Evolutionary conservation across 2,113 vertebrate genomes (phyloP).

Genomic region (Carlito syrichta): DNA sequence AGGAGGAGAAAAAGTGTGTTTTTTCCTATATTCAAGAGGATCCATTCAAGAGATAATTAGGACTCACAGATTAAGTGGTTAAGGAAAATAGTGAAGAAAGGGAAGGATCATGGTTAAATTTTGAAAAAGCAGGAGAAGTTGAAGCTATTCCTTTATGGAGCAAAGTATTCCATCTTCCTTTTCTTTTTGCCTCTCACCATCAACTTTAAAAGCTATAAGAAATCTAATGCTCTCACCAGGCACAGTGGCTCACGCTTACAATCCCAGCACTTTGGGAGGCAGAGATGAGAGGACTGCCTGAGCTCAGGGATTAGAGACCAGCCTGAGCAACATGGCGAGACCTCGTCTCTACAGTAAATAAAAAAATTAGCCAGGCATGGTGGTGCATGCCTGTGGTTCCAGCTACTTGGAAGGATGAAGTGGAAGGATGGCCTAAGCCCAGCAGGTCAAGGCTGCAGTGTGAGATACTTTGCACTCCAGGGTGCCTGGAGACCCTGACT

Average conservation of each 20-base stretch:
- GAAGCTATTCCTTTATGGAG: neutral
- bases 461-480: neutral
- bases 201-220: neutral
- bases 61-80: neutral
- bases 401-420: too few relatives aligned
- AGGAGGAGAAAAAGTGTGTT: neutral
- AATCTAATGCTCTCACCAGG: conserved; percentile 5
- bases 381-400: too few relatives aligned
- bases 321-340: too few relatives aligned
- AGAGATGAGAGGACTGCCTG: too few relatives aligned
- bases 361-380: too few relatives aligned
- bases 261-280: too few relatives aligned
- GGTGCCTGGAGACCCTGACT: too few relatives aligned
- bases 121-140: neutral
- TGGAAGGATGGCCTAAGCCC: too few relatives aligned
- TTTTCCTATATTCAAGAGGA: neutral
- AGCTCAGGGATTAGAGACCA: too few relatives aligned
- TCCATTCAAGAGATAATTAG: neutral
- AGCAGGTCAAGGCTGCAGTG: too few relatives aligned
- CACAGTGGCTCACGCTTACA: too few relatives aligned
- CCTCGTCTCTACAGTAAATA: too few relatives aligned
- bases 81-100: neutral
- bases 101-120: neutral
- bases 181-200: neutral
- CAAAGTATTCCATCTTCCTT: neutral